phyloP scores from a whole-genome alignment of 2,797 vertebrate species.

The Florisuga fusca region DNA sequence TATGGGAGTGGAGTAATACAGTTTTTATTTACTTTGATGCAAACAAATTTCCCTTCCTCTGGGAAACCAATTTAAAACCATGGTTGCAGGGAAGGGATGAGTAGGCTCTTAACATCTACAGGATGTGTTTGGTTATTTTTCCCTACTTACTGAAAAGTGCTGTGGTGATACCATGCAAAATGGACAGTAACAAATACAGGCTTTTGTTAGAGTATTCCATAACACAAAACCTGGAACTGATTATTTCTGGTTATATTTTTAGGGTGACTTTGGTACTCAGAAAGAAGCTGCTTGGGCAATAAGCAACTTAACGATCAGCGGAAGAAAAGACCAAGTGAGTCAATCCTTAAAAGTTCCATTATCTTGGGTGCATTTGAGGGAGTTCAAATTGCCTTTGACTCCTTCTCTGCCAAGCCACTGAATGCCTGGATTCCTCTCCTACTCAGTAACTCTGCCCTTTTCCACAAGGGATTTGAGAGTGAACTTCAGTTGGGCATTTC shows the following conservation, averaged over 20 bases:
- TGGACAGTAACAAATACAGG: neutral
- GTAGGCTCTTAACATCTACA: rapidly evolving
- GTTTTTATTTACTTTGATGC: neutral
- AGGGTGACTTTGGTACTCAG: slow-evolving; percentile 99
- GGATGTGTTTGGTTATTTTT: neutral
- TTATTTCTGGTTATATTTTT: neutral
- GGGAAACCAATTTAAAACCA: rapidly evolving
- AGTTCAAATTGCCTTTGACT: neutral
- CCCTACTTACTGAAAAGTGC: neutral
- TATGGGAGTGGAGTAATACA: neutral
- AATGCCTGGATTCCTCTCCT: neutral
- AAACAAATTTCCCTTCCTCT: neutral
- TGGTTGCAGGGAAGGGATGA: neutral
- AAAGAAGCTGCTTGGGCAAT: slow-evolving; percentile 99
- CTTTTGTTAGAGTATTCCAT: neutral
- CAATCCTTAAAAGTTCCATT: neutral
- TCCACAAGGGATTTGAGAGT: neutral
- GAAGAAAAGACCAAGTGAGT: slow-evolving; percentile 97
- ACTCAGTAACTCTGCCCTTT: neutral
- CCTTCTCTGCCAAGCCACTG: neutral
- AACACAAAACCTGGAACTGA: rapidly evolving
- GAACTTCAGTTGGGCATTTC: neutral
- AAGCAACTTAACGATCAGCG: slow-evolving; percentile 99
- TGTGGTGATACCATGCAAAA: rapidly evolving
- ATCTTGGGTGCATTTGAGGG: neutral